Evolutionary conservation across 2,888 invertebrate genomes (phyloP).

Genomic region (Aporophyla lueneburgensis): DNA sequence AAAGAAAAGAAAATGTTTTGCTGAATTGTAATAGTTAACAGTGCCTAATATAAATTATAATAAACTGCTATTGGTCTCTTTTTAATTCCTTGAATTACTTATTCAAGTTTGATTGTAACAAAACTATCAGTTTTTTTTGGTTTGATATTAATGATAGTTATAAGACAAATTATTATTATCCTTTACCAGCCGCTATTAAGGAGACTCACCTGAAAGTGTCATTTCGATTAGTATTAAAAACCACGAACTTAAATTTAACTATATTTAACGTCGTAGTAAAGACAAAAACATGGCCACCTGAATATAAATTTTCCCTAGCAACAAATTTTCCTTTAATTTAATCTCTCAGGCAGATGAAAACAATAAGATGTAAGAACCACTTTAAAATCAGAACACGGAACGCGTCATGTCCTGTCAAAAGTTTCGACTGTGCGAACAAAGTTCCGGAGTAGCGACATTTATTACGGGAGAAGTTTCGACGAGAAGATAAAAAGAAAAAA

Average conservation of each 20-base stretch:
- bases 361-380: conserved; percentile 21
- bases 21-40: conserved; percentile 16
- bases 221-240: too few relatives aligned
- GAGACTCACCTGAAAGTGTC: too few relatives aligned
- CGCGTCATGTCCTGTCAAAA: conserved; percentile 42
- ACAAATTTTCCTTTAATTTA: background rate
- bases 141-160: too few relatives aligned
- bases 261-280: background rate
- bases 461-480: conserved; percentile 21
- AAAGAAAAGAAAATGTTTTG: background rate
- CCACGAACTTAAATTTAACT: too few relatives aligned
- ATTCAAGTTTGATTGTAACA: too few relatives aligned
- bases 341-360: conserved; percentile 27
- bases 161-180: too few relatives aligned
- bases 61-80: background rate
- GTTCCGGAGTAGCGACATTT: conserved; percentile 20
- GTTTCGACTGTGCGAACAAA: conserved; percentile 32
- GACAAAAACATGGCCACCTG: background rate
- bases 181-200: too few relatives aligned
- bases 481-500: conserved; percentile 13
- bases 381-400: conserved; percentile 41
- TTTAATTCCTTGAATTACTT: background rate
- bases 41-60: conserved; percentile 30
- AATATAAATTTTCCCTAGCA: background rate
- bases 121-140: too few relatives aligned